A percentile compares a stretch with the other conserved stretches of the same genome.
Conservation (phyloP, 2,113 vertebrate species). For the Hipposideros armiger region DNA sequence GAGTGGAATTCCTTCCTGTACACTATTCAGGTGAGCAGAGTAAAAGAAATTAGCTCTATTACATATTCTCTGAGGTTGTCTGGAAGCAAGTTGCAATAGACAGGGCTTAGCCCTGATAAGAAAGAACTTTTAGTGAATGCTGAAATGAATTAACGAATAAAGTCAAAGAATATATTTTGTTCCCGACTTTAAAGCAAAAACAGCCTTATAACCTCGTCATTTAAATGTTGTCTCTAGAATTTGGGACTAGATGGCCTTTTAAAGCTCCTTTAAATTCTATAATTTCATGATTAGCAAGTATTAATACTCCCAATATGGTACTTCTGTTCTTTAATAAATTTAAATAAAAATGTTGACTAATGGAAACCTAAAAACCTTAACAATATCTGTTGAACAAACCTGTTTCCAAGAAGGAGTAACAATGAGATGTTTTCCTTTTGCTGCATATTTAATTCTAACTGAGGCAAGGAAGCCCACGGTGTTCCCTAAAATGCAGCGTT, state of each 20-base stretch:
- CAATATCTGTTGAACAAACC: not conserved
- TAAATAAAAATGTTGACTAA: not conserved
- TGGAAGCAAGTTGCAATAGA: not conserved
- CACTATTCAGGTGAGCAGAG: not conserved
- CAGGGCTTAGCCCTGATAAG: not conserved
- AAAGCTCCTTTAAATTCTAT: not conserved
- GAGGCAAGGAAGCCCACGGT: not conserved
- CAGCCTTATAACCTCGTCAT: rapidly evolving
- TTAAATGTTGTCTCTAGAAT: not conserved
- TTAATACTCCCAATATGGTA: not conserved
- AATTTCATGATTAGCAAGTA: not conserved
- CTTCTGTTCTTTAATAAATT: not conserved
- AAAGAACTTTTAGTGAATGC: not conserved
- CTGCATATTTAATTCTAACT: not conserved
- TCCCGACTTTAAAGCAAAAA: not conserved
- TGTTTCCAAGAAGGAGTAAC: not conserved
- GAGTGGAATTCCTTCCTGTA: not conserved
- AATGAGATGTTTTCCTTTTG: not conserved
- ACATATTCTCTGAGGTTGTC: not conserved
- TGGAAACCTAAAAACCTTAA: not conserved
- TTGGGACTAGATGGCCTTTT: not conserved
- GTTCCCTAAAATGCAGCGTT: not conserved
- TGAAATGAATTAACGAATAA: not conserved
- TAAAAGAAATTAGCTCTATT: not conserved
- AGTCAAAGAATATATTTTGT: not conserved